These are phyloP conservation scores for Eira barbara DNA, from an alignment of 2,113 vertebrate genomes.

Conservation along the genomic window DNA sequence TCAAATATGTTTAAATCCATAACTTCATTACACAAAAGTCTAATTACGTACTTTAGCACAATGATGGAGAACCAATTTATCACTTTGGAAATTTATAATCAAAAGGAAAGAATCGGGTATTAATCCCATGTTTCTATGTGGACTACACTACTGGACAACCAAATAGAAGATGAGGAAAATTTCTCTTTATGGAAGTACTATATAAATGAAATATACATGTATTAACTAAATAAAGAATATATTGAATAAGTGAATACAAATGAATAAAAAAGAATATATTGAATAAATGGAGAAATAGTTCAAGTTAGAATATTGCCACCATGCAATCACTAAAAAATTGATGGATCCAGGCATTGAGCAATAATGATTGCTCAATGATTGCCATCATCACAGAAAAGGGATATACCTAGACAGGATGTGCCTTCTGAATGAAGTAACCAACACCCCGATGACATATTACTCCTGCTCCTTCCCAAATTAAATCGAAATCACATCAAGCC, in stretches of 20 bases:
- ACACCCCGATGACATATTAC: background rate
- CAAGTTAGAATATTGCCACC: background rate
- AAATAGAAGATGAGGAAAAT: background rate
- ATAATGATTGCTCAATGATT: background rate
- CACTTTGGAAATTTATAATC: constrained; percentile 4
- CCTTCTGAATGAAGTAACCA: background rate
- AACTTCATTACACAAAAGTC: background rate
- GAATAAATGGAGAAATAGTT: background rate
- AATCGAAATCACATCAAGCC: background rate
- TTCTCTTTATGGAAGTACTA: background rate
- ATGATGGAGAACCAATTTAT: background rate
- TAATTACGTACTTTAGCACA: background rate
- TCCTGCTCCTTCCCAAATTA: background rate
- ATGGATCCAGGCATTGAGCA: background rate
- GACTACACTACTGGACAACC: background rate
- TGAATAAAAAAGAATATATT: background rate
- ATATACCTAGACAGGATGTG: background rate
- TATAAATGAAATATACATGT: background rate
- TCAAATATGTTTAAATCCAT: background rate
- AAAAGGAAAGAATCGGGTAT: background rate
- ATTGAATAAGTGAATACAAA: background rate
- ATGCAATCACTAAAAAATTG: background rate
- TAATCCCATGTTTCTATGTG: background rate
- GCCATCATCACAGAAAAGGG: background rate
- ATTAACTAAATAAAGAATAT: background rate